Base-by-base conservation (phyloP, 2,113 vertebrate genomes). In the Rhabdornis inornatus region DNA sequence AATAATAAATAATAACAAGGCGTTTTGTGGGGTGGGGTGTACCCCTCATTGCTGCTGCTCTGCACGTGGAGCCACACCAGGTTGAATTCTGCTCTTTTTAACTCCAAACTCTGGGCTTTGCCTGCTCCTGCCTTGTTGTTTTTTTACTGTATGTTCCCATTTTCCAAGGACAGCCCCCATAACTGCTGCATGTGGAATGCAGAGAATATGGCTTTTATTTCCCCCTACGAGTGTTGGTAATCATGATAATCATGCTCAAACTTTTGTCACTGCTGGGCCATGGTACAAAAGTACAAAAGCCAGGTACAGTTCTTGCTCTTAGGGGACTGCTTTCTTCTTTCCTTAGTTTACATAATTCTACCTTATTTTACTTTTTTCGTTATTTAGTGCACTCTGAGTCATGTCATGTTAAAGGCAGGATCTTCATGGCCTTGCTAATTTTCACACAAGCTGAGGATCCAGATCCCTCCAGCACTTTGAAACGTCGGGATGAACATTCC, bases 271-370 rank as follows among this genome's bases (percentile, higher is more conserved):
- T 14, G 19, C 56, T 68, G 74, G 49, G 56, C 39, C 30, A 2
- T 6, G 30, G 13, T 23, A 39, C 63, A 24, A 7, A 61, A 33
- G 37, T 2, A 79, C 61, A 84, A 83, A 85, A 57, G 28, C 15
- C 95, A 95, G 87, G 89, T 94, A 65, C 49, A 8, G 70, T 7
- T 60, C 66, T 50, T 76, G 53, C 50, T 64, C 74, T 50, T 4
- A 0, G 70, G 40, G 63, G 25, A 16, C 11, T 39, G 15, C 11
- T 91, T 65, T 50, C 39, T 69, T 78, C 78, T 84, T 56, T 15
- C 47, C 61, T 69, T 56, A 49, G 40, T 91, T 91, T 69, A 49
- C 16, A 6, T 77, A 56, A 83, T 77, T 63, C 60, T 28, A 44
- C 61, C 31, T 77, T 61, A 9, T 56, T 90, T 89, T 28, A 31